A percentile compares a stretch with the other conserved stretches of the same genome.
These are phyloP conservation scores for Tragelaphus scriptus DNA, from an alignment of 2,113 vertebrate genomes.

Conservation along the genomic window DNA sequence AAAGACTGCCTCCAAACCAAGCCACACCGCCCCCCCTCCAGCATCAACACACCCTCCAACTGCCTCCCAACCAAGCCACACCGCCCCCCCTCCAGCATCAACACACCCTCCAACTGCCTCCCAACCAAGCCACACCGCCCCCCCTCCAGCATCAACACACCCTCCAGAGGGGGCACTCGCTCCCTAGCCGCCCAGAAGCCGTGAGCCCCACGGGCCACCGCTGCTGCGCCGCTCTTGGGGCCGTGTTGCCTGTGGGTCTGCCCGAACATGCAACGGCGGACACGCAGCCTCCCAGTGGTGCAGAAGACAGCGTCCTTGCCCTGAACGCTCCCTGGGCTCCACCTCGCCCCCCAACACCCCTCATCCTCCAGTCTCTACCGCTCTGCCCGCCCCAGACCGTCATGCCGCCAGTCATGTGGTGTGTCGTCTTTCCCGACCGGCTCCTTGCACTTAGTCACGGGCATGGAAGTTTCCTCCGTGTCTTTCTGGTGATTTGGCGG, in stretches of 20 bases:
- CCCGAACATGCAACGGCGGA: fast-evolving
- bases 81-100: too few relatives aligned
- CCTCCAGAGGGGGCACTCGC: fast-evolving
- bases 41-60: background rate
- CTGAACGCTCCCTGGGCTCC: fast-evolving
- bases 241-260: background rate
- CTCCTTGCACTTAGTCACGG: fast-evolving
- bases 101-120: background rate
- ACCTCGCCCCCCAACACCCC: background rate
- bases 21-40: too few relatives aligned
- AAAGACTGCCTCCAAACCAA: background rate
- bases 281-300: fast-evolving
- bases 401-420: fast-evolving
- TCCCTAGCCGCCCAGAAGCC: background rate
- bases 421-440: fast-evolving
- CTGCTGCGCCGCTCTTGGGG: fast-evolving
- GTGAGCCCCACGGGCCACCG: fast-evolving
- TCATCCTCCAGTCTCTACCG: fast-evolving
- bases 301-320: too few relatives aligned
- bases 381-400: fast-evolving
- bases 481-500: fast-evolving
- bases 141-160: background rate
- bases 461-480: fast-evolving
- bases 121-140: too few relatives aligned
- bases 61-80: background rate